These are phyloP conservation scores for Apodemia mormo DNA, from an alignment of 2,888 invertebrate species.

Conservation along the genomic window DNA sequence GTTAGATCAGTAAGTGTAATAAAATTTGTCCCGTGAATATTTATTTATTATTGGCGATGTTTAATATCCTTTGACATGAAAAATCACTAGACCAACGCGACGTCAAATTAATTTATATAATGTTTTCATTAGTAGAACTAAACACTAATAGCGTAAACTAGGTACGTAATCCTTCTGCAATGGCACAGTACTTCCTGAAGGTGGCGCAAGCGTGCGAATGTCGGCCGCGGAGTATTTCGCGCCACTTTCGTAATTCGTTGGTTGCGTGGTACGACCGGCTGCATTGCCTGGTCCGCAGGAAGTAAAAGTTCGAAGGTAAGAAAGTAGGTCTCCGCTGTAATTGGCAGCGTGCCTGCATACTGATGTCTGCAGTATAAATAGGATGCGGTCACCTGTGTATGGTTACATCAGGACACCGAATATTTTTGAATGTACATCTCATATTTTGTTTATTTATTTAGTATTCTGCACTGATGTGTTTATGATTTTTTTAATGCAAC, in stretches of 20 bases:
- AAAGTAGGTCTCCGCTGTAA: constrained; percentile 80
- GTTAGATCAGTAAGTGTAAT: too few relatives aligned
- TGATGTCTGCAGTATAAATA: constrained; percentile 69
- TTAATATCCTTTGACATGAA: too few relatives aligned
- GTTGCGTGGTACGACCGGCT: constrained; percentile 78
- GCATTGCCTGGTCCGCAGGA: constrained; percentile 78
- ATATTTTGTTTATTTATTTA: constrained; percentile 1
- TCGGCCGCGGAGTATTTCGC: constrained; percentile 81
- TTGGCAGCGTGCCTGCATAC: constrained; percentile 79
- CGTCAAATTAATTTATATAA: neutral
- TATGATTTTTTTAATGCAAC: neutral
- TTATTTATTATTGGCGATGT: too few relatives aligned
- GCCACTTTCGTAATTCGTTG: constrained; percentile 81
- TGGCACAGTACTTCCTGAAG: constrained; percentile 78
- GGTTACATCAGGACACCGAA: constrained; percentile 41
- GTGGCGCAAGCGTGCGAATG: constrained; percentile 79
- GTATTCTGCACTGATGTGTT: neutral
- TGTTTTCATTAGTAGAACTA: neutral
- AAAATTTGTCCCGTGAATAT: too few relatives aligned
- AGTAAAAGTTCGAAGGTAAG: constrained; percentile 83
- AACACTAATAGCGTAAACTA: constrained; percentile 4
- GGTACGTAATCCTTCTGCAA: constrained; percentile 77
- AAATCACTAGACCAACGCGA: too few relatives aligned
- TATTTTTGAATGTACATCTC: constrained; percentile 26
- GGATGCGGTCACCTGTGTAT: constrained; percentile 59